Base-by-base conservation (phyloP, 2,113 vertebrate species). In the Condylura cristata region DNA sequence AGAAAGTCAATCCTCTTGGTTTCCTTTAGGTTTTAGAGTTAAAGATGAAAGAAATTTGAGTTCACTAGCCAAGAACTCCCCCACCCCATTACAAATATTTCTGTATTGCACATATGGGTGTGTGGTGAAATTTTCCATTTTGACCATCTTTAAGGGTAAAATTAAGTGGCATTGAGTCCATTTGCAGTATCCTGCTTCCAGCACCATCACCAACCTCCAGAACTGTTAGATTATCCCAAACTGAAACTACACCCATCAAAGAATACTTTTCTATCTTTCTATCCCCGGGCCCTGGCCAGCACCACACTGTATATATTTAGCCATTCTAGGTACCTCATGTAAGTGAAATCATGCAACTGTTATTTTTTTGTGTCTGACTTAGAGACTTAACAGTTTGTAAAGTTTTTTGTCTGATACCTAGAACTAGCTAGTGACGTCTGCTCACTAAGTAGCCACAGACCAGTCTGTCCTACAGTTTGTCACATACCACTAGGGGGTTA, bases 21-120 rank as follows among this genome's bases (percentile, higher is more conserved):
- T 85, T 78, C 74, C 30, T 87, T 95, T 78, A 82, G 37, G 63
- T 91, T 70, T 92, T 30, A 72, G 83, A 46, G 41, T 56, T 84
- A 51, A 74, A 72, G 48, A n/a, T 68, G 61, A 37, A 78, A 89
- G 37, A 86, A 94, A 61, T 85, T 26, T 79, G 81, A 79, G 44
- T 81, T 91, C 56, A 53, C 28, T 81, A 81, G 79, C 85, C 34
- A 91, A 78, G 48, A 53, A 80, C 20, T 66, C 17, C 30, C 56
- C 22, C 7, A 3, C 32, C 32, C 22, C 81, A 85, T 78, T 82
- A 32, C 51, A 89, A 93, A 44, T 65, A n/a, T 63, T 28, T 30
- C 26, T 63, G 8, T 39, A 34, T 37, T 70, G 8, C 20, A 10
- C 24, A 11, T 37, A 20, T 70, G 34, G 18, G 66, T 39, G 5